Percentiles rank a stretch among this genome's conserved stretches.
phyloP scores from a whole-genome alignment of 1,140 invertebrate species.

The Atta texana region DNA sequence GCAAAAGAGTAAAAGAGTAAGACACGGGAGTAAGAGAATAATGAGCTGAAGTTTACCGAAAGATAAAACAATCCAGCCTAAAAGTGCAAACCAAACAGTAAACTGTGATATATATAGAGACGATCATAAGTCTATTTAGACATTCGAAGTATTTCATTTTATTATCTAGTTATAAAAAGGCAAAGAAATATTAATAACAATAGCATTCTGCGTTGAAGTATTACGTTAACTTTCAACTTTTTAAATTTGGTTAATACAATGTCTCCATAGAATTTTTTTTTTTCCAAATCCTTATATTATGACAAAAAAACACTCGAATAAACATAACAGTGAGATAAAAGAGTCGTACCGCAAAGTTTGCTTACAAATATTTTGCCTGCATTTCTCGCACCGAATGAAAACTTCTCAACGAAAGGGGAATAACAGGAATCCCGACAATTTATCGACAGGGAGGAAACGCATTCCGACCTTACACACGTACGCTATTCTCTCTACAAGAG shows the following conservation, averaged over 20 bases:
- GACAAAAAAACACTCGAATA: slow-evolving; percentile 12
- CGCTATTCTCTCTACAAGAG: slow-evolving; percentile 35
- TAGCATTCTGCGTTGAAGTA: neutral
- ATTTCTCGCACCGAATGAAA: slow-evolving; percentile 72
- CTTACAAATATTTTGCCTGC: slow-evolving; percentile 60
- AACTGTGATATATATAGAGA: neutral
- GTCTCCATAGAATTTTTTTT: neutral
- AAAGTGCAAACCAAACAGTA: neutral
- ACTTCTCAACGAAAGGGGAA: slow-evolving; percentile 62
- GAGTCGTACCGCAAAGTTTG: slow-evolving; percentile 48
- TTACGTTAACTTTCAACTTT: neutral
- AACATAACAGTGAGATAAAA: slow-evolving; percentile 42
- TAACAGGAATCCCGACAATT: slow-evolving; percentile 58
- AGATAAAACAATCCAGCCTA: neutral
- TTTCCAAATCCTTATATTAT: slow-evolving; percentile 5
- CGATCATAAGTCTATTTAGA: neutral
- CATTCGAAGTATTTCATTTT: neutral
- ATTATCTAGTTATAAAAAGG: neutral
- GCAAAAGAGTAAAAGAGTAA: no score
- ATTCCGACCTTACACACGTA: slow-evolving; percentile 55
- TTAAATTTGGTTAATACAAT: neutral
- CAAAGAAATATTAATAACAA: neutral
- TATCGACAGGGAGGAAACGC: slow-evolving; percentile 59
- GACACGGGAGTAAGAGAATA: no score
- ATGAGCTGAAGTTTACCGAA: no score